Evolutionary conservation across 2,113 vertebrate genomes (phyloP), one percentile per base, ranked within the genome.

Genomic region (Istiophorus platypterus): DNA sequence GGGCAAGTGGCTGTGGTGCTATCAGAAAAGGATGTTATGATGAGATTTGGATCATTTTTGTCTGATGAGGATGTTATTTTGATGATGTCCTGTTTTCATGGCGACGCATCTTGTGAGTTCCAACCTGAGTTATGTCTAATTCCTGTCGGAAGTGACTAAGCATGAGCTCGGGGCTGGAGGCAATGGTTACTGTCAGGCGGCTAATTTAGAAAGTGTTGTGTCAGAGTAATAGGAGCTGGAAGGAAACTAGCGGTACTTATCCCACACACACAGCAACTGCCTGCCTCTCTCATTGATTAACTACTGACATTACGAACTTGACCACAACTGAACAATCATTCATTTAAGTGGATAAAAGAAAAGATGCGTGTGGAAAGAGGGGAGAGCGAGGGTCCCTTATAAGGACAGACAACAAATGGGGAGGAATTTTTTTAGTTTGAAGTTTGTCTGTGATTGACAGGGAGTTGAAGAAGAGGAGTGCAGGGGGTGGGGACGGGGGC

Each of bases 161-260:
- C 45, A 31, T 52, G 76, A 80, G 85, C 72, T 85, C 34, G 31
- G 58, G 51, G 69, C 59, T 31, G 22, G 72, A 20, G 81, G 37
- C 72, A 66, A 56, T 39, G 66, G 67, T 85, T 76, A 57, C 76
- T 72, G 80, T 83, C 63, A 69, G 64, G 82, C n/a, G 14, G 75
- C 68, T 81, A 76, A 91, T 90, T 89, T 89, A 90, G 86, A 92
- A 92, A 85, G 75, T 85, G 89, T 89, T 58, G 84, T 81, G 83
- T 90, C 81, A 61, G 90, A 87, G 92, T 82, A 92, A 91, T 84
- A 63, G 54, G 88, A 93, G 84, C 85, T 84, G 58, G 77, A 69
- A 75, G 85, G 74, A 79, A 88, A 77, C 45, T 83, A 72, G 64
- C 73, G 56, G 78, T 71, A 78, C 64, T 62, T 58, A 71, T 58